Percentiles rank a stretch among this genome's conserved stretches.
These are phyloP conservation scores for Pseudoatta argentina DNA, from an alignment of 1,140 invertebrate genomes.

Conservation along the genomic window DNA sequence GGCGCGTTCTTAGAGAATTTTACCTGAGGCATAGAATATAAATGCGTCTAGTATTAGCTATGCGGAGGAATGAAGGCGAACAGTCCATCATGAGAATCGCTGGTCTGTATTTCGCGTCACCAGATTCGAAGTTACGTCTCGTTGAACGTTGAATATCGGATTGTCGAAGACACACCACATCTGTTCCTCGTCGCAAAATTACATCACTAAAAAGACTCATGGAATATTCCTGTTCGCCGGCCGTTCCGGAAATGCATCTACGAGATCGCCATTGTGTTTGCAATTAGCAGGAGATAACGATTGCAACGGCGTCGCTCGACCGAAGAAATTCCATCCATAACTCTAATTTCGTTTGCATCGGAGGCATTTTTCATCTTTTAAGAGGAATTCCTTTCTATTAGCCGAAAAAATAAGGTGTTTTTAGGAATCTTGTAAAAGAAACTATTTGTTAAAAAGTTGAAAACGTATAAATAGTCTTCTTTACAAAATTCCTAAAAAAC, in stretches of 20 bases:
- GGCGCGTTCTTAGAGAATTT: constrained; percentile 16
- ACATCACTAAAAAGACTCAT: neutral
- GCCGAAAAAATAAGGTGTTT: no score
- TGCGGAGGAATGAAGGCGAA: neutral
- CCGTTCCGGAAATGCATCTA: neutral
- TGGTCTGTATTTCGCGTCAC: constrained; percentile 3
- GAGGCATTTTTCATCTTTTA: constrained; percentile 44
- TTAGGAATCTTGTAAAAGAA: no score
- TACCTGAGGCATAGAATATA: constrained; percentile 9
- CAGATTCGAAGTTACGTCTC: constrained; percentile 44
- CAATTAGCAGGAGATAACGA: neutral
- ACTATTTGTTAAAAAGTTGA: no score
- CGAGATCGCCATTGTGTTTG: constrained; percentile 31
- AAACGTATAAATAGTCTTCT: no score
- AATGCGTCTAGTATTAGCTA: constrained; percentile 39
- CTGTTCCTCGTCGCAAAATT: neutral
- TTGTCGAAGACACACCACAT: neutral
- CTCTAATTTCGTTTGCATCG: neutral
- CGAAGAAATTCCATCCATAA: constrained; percentile 4
- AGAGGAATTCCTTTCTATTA: no score
- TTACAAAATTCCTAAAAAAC: no score
- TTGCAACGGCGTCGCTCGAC: neutral
- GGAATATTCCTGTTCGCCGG: neutral
- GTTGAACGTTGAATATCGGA: neutral
- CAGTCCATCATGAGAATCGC: constrained; percentile 26